Percentiles rank a stretch among this genome's conserved stretches.
Conservation (phyloP, 2,797 vertebrate species). For the Chrysocyon brachyurus region DNA sequence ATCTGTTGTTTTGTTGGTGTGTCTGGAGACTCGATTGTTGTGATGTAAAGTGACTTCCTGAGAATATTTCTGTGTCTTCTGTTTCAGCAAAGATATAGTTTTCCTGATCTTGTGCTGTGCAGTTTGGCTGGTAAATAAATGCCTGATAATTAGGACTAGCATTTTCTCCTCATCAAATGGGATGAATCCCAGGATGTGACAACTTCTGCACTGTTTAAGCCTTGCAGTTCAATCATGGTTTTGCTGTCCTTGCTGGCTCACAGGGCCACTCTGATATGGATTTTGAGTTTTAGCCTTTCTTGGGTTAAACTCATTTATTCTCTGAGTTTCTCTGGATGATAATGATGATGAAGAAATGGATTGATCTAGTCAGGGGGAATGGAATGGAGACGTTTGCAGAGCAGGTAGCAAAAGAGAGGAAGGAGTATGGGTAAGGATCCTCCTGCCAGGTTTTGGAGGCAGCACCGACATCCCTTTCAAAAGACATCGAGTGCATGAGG, state of each 20-base stretch:
- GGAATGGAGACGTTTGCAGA: background rate
- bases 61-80: conserved; percentile 94
- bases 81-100: conserved; percentile 94
- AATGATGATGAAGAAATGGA: background rate
- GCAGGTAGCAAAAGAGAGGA: background rate
- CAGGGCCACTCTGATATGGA: conserved; percentile 93
- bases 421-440: background rate
- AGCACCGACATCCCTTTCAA: background rate
- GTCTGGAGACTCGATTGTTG: conserved; percentile 91
- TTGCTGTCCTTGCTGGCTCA: conserved; percentile 94
- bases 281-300: conserved; percentile 94
- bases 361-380: background rate
- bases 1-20: conserved; percentile 88
- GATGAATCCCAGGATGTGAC: conserved; percentile 93
- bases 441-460: background rate
- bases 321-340: conserved; percentile 91
- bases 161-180: conserved; percentile 93
- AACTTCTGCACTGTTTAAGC: conserved; percentile 93
- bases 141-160: conserved; percentile 93
- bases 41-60: conserved; percentile 90
- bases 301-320: conserved; percentile 94
- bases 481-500: background rate
- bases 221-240: conserved; percentile 93
- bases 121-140: conserved; percentile 95
- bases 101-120: conserved; percentile 95